A percentile compares a stretch with the other conserved stretches of the same genome.
Conservation (phyloP, 2,797 vertebrate genomes). For the Streptopelia turtur region DNA sequence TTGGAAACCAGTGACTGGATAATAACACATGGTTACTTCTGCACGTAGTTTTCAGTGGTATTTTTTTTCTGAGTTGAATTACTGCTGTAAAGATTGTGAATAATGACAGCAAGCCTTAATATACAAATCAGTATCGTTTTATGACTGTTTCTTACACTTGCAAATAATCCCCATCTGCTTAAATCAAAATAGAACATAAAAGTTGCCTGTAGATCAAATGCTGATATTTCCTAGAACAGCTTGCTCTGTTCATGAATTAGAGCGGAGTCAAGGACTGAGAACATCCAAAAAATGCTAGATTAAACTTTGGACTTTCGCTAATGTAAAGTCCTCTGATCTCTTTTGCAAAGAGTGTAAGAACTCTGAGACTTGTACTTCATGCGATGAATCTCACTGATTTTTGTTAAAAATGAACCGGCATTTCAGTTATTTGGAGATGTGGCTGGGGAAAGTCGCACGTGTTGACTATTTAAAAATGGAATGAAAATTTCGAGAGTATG, state of each 20-base stretch:
- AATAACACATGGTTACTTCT: not conserved
- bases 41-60: not conserved
- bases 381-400: not conserved
- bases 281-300: not conserved
- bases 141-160: not conserved
- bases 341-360: not conserved
- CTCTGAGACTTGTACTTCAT: accelerated
- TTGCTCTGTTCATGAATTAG: not conserved
- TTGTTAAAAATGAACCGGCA: not conserved
- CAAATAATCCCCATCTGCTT: not conserved
- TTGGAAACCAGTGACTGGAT: not conserved
- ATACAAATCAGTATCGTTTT: not conserved
- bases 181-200: not conserved
- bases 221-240: not conserved
- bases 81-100: not conserved
- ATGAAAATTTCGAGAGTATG: not conserved
- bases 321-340: not conserved
- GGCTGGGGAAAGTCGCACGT: accelerated
- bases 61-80: not conserved
- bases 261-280: not conserved
- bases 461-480: not conserved
- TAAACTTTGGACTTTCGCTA: not conserved
- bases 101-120: not conserved
- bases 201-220: not conserved
- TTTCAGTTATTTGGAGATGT: not conserved